Conservation (phyloP, 2,888 invertebrate species). For the Nephrotoma guestfalica region DNA sequence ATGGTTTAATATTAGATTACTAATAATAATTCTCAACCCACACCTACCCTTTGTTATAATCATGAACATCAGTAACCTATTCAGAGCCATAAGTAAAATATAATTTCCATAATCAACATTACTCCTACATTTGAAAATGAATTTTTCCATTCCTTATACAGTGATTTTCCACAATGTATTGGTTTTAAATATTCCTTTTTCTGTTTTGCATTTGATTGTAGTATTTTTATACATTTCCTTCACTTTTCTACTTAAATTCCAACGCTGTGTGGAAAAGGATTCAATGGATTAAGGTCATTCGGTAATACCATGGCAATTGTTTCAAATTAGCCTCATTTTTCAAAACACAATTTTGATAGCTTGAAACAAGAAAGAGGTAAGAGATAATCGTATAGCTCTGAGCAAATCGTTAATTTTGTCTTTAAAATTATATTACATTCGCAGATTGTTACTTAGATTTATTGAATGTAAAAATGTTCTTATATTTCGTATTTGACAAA, state of each 20-base stretch:
- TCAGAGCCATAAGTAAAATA: neutral
- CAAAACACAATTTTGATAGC: neutral
- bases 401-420: no score
- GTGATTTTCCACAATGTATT: neutral
- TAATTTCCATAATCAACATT: neutral
- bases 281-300: neutral
- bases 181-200: neutral
- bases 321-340: neutral
- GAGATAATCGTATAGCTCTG: no score
- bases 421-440: no score
- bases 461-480: no score
- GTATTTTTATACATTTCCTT: neutral
- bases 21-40: neutral
- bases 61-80: neutral
- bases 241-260: neutral
- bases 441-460: no score
- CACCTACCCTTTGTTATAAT: neutral
- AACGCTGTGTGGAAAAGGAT: neutral
- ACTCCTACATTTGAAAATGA: neutral
- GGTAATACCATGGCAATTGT: neutral
- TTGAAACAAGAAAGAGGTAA: no score
- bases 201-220: neutral
- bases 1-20: neutral
- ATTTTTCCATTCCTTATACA: neutral
- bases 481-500: no score